Conservation (phyloP, 1,140 invertebrate genomes). For the Chymomyza costata region DNA sequence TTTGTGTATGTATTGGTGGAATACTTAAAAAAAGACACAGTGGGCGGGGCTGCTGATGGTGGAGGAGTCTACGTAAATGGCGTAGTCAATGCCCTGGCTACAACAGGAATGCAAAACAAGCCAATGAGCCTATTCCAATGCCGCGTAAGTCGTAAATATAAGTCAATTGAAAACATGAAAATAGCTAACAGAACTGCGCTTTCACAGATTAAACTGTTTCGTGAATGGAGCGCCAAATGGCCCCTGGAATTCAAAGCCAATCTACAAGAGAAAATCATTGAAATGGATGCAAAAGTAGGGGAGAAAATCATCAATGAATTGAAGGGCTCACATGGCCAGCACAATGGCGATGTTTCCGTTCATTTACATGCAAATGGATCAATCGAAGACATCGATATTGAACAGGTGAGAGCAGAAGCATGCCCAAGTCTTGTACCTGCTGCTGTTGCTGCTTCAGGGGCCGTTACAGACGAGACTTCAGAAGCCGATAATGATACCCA, state of each 20-base stretch:
- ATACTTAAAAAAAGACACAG: constrained; percentile 77
- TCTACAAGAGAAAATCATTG: constrained; percentile 82
- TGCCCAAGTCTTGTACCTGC: constrained; percentile 4
- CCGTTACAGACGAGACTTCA: constrained; percentile 22
- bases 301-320: constrained; percentile 78
- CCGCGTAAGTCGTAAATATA: constrained; percentile 78
- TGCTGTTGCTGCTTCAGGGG: constrained; percentile 4
- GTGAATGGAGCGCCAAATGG: constrained; percentile 91
- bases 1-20: constrained; percentile 87
- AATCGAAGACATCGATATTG: constrained; percentile 40
- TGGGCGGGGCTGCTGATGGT: constrained; percentile 12
- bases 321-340: constrained; percentile 45
- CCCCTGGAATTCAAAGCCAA: constrained; percentile 83
- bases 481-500: constrained; percentile 52
- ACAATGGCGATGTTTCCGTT: constrained; percentile 55
- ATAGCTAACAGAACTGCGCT: constrained; percentile 8
- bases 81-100: constrained; percentile 82
- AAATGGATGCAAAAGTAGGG: constrained; percentile 83
- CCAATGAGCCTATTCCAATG: constrained; percentile 92
- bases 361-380: constrained; percentile 65
- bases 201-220: constrained; percentile 85
- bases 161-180: constrained; percentile 5
- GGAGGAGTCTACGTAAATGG: constrained; percentile 81
- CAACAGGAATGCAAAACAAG: constrained; percentile 81
- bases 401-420: constrained; percentile 25